Evolutionary conservation across 2,797 vertebrate species (phyloP).

Genomic region (Chelon auratus): DNA sequence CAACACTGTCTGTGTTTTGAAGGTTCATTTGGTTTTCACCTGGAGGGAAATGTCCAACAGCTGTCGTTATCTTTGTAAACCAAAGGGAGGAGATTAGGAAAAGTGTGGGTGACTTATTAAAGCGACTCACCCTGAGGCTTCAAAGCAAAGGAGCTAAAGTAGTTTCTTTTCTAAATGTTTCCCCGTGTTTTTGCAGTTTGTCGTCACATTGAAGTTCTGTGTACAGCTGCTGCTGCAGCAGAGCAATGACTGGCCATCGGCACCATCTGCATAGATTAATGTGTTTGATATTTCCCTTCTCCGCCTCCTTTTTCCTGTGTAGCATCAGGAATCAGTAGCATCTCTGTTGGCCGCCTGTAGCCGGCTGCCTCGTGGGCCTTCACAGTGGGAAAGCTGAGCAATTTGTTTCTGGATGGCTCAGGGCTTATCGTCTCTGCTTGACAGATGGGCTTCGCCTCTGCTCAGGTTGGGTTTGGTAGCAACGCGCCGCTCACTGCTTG

Average conservation of each 20-base stretch:
- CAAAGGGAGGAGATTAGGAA: slow-evolving; percentile 49
- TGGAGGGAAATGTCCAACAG: slow-evolving; percentile 33
- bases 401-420: slow-evolving; percentile 81
- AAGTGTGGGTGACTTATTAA: slow-evolving; percentile 46
- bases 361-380: slow-evolving; percentile 57
- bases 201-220: slow-evolving; percentile 32
- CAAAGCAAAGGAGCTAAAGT: slow-evolving; percentile 24
- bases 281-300: slow-evolving; percentile 59
- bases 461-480: slow-evolving; percentile 73
- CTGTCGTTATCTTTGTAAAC: slow-evolving; percentile 47
- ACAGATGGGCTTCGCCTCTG: slow-evolving; percentile 80
- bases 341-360: slow-evolving; percentile 45
- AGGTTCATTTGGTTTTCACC: slow-evolving; percentile 36
- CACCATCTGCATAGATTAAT: slow-evolving; percentile 69
- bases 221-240: slow-evolving; percentile 49
- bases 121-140: slow-evolving; percentile 42
- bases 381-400: slow-evolving; percentile 72
- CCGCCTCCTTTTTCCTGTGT: slow-evolving; percentile 29
- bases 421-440: slow-evolving; percentile 76
- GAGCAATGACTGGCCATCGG: slow-evolving; percentile 48
- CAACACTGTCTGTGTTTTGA: slow-evolving; percentile 2
- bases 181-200: slow-evolving; percentile 22
- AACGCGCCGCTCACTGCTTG: slow-evolving; percentile 51
- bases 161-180: slow-evolving; percentile 5
- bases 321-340: slow-evolving; percentile 50